Base-by-base conservation (phyloP, 2,888 invertebrate genomes). In the Pelosia muscerda region DNA sequence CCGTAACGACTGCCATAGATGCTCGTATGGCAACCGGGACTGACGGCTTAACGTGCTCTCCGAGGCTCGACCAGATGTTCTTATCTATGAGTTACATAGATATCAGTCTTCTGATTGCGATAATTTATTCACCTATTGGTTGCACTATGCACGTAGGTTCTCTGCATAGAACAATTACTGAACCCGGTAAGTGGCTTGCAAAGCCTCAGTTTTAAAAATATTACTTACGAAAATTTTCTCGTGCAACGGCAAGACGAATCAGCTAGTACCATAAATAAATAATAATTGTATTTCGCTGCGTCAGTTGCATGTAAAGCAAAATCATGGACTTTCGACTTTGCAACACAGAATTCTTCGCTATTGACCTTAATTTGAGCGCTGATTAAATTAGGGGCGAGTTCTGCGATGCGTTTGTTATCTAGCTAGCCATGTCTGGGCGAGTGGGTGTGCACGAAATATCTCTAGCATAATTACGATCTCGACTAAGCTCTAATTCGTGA, bases 401-500 rank as follows among this genome's bases (percentile, higher is more conserved):
- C 84, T 85, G 85, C 87, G 86, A 85, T 86, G 87, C 83, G 84
- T 88, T 87, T 80, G 75, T 84, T 86, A 86, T 86, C 86, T 86
- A 82, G 82, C 86, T 86, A 82, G 82, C 83, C 71, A 69, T 79
- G 81, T 80, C 81, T 81, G 83, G 77, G 84, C 78, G 86, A 87
- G 88, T 90, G 89, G 90, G 89, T 90, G 89, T 89, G 87, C 92
- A 92, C 92, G 90, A 91, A 91, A 91, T 92, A 90, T 87, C 87
- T 89, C 84, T 85, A 84, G 86, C 85, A 87, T 94, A 93, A 92
- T 94, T 92, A 91, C 90, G 88, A 92, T 92, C 91, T 92, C 88
- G 87, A 84, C 87, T 86, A 78, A 92, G 92, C 86, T 93, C 92
- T 94, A 93, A 93, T 93, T 94, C 94, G 94, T 94, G 94, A 93